Percentiles rank a stretch among this genome's conserved stretches.
Conservation (phyloP, 2,888 invertebrate genomes). For the Alentia gelatinosa region DNA sequence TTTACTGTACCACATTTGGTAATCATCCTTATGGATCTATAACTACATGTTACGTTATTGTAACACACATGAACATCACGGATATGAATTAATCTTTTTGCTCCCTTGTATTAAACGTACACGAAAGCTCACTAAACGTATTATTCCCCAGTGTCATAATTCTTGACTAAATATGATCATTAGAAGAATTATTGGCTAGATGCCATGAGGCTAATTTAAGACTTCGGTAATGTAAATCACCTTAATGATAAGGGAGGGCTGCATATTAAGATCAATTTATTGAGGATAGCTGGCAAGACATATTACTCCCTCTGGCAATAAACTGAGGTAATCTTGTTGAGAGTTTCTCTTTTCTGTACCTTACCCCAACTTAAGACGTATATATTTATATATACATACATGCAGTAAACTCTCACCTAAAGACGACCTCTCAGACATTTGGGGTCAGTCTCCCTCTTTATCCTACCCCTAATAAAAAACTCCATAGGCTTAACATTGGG, state of each 20-base stretch:
- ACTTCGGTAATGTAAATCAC: background rate
- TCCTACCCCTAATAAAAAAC: too few relatives aligned
- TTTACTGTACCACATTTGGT: too few relatives aligned
- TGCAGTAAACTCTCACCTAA: background rate
- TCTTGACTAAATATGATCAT: background rate
- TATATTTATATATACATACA: background rate
- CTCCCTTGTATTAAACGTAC: too few relatives aligned
- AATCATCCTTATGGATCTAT: too few relatives aligned
- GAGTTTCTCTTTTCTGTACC: background rate
- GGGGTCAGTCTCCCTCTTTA: too few relatives aligned
- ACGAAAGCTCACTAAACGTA: too few relatives aligned
- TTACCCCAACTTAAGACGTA: background rate
- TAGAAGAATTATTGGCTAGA: background rate
- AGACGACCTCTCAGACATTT: too few relatives aligned
- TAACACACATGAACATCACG: too few relatives aligned
- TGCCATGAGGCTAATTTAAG: constrained; percentile 1
- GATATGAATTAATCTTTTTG: too few relatives aligned
- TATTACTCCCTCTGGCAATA: background rate
- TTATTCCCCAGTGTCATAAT: constrained; percentile 7
- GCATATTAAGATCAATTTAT: background rate
- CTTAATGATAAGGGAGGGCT: background rate
- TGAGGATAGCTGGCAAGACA: background rate
- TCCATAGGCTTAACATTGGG: too few relatives aligned
- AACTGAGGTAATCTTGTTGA: background rate
- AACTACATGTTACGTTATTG: too few relatives aligned